Base-by-base conservation (phyloP, 2,113 vertebrate genomes). In the Peromyscus californicus region DNA sequence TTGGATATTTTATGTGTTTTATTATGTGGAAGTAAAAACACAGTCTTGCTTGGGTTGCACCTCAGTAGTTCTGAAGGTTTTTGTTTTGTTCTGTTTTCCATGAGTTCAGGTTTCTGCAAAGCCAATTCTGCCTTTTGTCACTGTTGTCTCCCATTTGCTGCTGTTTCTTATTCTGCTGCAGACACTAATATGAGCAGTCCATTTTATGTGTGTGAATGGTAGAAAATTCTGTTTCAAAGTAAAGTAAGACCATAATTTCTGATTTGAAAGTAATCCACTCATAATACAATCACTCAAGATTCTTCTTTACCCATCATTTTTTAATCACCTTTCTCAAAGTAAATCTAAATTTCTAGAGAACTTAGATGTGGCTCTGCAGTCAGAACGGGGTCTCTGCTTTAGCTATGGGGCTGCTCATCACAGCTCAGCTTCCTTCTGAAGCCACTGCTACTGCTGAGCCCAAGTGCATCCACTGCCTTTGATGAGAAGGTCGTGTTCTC, bases 311-410 rank as follows among this genome's bases (percentile, higher is more conserved):
- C 59, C 22, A 22, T 57, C 76, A 33, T n/a, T 33, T 16, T 70
- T 93, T 63, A 6, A 84, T 26, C 36, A 31, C n/a, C 88, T 78
- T 65, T 24, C 89, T 89, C 92, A 85, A 85, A 75, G 57, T 19
- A 45, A 91, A 89, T 7, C n/a, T 63, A 85, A 59, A 92, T 94
- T 83, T 96, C 15, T 54, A 89, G 82, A 92, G 78, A 89, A 70
- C 29, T 65, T 57, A 57, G 24, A 85, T 65, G 16, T 67, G 79
- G 29, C 39, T 82, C 74, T 75, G 13, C 9, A 42, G 22, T 9
- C 39, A 93, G 39, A 93, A 39, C 10, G 65, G 74, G 54, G 19
- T 33, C 75, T 88, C 69, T 72, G 69, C 16, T 31, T 89, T 88
- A 16, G 67, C 29, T 19, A 3, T 4, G 24, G n/a, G 57, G 24